phyloP scores from a whole-genome alignment of 2,888 invertebrate genomes.

The Elmis aenea region DNA sequence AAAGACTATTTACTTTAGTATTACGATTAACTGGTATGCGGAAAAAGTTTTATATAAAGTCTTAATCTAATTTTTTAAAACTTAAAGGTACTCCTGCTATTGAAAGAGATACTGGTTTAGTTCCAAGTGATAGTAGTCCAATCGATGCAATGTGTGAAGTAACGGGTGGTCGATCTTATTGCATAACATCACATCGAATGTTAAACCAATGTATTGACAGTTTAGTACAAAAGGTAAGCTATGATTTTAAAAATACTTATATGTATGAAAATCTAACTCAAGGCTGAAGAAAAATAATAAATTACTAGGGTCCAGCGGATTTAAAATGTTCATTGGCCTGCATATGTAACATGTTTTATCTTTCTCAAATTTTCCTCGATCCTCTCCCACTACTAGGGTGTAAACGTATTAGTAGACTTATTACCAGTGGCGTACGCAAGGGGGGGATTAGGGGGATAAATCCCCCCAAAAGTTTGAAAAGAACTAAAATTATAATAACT shows the following conservation, averaged over 20 bases:
- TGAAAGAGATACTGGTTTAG: conserved; percentile 80
- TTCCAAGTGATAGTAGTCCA: conserved; percentile 90
- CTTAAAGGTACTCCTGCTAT: conserved; percentile 74
- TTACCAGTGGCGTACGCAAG: no score
- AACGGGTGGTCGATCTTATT: conserved; percentile 95
- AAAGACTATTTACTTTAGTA: conserved; percentile 92
- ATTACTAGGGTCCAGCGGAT: no score
- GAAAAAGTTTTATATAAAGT: conserved; percentile 4
- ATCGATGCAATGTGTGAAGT: conserved; percentile 99
- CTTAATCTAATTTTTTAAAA: conserved; percentile 1
- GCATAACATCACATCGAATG: conserved; percentile 91
- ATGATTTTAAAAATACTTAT: conserved; percentile 4
- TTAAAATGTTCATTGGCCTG: no score
- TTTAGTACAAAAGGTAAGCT: conserved; percentile 85
- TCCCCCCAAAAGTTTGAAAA: no score
- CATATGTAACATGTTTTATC: no score
- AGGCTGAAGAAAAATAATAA: no score
- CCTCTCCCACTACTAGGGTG: no score
- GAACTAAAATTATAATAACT: no score
- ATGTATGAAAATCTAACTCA: background rate
- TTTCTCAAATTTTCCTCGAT: no score
- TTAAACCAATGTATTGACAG: conserved; percentile 95
- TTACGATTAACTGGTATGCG: conserved; percentile 67
- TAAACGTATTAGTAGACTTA: no score
- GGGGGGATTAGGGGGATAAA: no score